phyloP scores from a whole-genome alignment of 2,888 invertebrate species.

The Germaria angustata region DNA sequence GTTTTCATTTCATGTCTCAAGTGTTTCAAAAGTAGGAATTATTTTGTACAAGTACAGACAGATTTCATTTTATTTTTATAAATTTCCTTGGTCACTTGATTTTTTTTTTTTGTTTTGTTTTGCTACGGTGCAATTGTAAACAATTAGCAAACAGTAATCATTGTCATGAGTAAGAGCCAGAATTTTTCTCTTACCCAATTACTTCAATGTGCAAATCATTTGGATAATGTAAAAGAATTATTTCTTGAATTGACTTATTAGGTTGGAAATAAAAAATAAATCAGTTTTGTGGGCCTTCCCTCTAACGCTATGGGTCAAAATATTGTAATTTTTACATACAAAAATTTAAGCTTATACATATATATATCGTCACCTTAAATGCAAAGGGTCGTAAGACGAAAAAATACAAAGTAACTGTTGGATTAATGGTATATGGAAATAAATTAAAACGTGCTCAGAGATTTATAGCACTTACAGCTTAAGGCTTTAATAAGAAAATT shows the following conservation, averaged over 20 bases:
- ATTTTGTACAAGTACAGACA: conserved; percentile 23
- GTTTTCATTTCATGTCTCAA: conserved; percentile 52
- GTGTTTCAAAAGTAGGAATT: conserved; percentile 40
- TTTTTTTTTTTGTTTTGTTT: not conserved
- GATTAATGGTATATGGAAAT: too few species aligned
- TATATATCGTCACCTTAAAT: too few species aligned
- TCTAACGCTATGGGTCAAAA: too few species aligned
- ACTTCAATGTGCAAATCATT: not conserved
- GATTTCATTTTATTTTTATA: conserved; percentile 36
- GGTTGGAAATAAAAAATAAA: too few species aligned
- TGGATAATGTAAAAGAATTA: not conserved
- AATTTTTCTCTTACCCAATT: not conserved
- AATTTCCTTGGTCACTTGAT: not conserved
- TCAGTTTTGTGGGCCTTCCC: too few species aligned
- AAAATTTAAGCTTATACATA: too few species aligned
- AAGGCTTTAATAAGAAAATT: too few species aligned
- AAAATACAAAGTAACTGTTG: too few species aligned
- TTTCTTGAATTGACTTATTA: not conserved
- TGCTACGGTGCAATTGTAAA: conserved; percentile 44
- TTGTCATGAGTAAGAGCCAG: conserved; percentile 20
- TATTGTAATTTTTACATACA: too few species aligned
- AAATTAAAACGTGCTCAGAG: too few species aligned
- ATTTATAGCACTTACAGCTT: too few species aligned
- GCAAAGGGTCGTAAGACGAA: too few species aligned
- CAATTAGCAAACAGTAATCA: conserved; percentile 59